Conservation (phyloP, 2,113 vertebrate genomes). For the Murina feae region DNA sequence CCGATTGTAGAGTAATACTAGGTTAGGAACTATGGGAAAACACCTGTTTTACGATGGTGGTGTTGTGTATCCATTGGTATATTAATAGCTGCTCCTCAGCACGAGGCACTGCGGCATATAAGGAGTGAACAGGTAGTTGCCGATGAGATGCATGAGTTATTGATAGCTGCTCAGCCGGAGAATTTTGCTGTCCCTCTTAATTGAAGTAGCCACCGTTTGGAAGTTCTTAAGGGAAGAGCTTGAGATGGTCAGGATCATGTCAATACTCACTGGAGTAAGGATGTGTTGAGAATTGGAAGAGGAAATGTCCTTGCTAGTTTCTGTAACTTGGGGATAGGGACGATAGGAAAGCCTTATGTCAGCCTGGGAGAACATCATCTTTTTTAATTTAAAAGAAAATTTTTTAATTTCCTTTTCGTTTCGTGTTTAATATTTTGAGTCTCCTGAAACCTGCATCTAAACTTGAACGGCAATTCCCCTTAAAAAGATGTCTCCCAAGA, state of each 20-base stretch:
- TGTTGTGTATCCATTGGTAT: neutral
- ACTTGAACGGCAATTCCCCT: neutral
- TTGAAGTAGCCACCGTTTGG: neutral
- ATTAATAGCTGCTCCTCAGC: neutral
- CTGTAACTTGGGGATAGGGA: neutral
- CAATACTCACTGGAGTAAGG: neutral
- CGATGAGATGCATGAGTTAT: neutral
- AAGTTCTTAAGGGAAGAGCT: neutral
- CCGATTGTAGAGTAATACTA: neutral
- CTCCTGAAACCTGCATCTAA: conserved; percentile 12
- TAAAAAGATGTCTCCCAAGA: neutral
- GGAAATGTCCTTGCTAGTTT: neutral
- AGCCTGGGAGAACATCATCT: neutral
- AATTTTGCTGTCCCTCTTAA: neutral
- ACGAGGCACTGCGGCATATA: neutral
- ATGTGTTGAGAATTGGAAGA: neutral
- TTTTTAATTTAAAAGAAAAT: conserved; percentile 41
- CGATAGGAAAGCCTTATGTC: neutral
- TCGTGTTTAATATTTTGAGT: neutral
- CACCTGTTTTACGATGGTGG: neutral
- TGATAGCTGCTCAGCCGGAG: neutral
- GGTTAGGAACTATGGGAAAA: neutral
- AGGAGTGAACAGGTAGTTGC: neutral
- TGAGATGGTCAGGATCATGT: neutral
- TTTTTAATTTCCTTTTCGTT: conserved; percentile 27